Percentiles rank a stretch among this genome's conserved stretches.
These are phyloP conservation scores for Chelidonichthys spinosus DNA, from an alignment of 2,797 vertebrate genomes.

Conservation along the genomic window DNA sequence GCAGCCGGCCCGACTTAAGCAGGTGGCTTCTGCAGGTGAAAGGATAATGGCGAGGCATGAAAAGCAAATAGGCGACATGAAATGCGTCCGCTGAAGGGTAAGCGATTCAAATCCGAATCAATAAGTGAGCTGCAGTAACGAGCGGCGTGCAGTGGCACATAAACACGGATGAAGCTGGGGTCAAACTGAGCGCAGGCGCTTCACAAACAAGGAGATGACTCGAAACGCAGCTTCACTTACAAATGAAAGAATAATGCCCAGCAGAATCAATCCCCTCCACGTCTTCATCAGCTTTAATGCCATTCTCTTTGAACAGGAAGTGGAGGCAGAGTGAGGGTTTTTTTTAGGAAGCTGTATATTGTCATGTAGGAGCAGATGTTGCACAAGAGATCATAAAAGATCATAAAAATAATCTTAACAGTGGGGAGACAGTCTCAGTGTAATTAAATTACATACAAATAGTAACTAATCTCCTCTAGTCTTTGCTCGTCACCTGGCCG, in stretches of 20 bases:
- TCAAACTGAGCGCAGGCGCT: conserved; percentile 35
- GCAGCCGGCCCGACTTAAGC: neutral
- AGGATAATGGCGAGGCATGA: neutral
- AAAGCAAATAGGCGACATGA: conserved; percentile 7
- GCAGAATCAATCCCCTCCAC: conserved; percentile 59
- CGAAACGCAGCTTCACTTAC: conserved; percentile 36
- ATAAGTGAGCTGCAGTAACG: neutral
- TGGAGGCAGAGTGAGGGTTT: conserved; percentile 24
- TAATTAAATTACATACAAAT: neutral
- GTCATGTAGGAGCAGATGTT: conserved; percentile 68
- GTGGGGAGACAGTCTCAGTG: neutral
- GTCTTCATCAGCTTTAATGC: conserved; percentile 75
- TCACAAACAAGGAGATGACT: conserved; percentile 54
- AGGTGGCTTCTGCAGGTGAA: conserved; percentile 54
- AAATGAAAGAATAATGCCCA: conserved; percentile 53
- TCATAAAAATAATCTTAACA: neutral
- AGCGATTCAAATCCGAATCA: neutral
- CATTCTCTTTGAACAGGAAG: conserved; percentile 79
- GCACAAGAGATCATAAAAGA: too few species aligned
- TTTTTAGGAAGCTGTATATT: conserved; percentile 57
- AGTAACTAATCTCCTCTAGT: neutral
- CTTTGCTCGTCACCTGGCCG: neutral
- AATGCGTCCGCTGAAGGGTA: neutral
- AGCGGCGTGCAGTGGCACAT: neutral
- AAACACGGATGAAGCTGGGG: conserved; percentile 13